Evolutionary conservation across 2,888 invertebrate species (phyloP).

Genomic region (Calameuta idolon): DNA sequence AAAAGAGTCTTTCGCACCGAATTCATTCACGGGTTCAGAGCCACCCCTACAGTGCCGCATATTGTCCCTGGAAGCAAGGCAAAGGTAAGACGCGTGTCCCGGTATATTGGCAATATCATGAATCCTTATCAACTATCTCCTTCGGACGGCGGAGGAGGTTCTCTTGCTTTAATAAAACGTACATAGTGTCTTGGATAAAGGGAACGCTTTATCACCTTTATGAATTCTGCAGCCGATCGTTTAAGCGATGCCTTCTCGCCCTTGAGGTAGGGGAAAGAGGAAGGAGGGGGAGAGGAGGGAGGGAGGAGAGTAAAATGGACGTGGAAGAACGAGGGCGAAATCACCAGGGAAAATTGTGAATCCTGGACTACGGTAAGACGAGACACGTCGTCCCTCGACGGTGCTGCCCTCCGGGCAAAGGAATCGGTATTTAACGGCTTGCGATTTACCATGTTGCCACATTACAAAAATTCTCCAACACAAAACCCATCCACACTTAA

Average conservation of each 20-base stretch:
- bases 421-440: no score
- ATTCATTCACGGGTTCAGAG: not conserved
- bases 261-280: not conserved
- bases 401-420: no score
- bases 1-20: conserved; percentile 7
- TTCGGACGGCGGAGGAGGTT: not conserved
- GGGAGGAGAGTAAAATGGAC: no score
- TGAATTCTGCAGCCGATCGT: not conserved
- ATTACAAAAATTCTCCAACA: no score
- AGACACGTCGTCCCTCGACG: no score
- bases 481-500: no score
- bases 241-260: not conserved
- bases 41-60: not conserved
- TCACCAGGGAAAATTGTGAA: no score
- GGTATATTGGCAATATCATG: conserved; percentile 9
- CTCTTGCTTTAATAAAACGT: conserved; percentile 6
- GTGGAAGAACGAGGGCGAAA: no score
- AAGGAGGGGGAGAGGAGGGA: no score
- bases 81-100: conserved; percentile 8
- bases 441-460: no score
- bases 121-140: conserved; percentile 9
- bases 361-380: no score
- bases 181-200: not conserved
- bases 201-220: conserved; percentile 3
- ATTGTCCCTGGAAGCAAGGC: conserved; percentile 2